A percentile compares a stretch with the other conserved stretches of the same genome.
These are phyloP conservation scores for Leptosomus discolor DNA, from an alignment of 2,113 vertebrate species.

Conservation along the genomic window DNA sequence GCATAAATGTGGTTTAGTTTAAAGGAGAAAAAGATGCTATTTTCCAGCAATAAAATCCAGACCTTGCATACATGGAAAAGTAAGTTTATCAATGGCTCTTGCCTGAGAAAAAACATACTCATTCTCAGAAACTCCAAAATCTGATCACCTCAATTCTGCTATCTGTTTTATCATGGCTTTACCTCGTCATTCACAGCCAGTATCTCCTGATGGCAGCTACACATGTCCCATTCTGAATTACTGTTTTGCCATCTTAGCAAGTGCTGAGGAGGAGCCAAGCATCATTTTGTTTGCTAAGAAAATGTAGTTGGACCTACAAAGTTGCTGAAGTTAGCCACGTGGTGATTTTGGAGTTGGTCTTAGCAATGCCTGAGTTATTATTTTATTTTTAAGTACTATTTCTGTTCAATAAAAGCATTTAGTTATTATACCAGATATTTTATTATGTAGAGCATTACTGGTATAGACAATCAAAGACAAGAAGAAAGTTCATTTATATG, in stretches of 20 bases:
- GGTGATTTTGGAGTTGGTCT: not conserved
- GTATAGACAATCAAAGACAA: not conserved
- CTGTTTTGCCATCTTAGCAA: not conserved
- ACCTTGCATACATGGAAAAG: not conserved
- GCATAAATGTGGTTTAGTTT: not conserved
- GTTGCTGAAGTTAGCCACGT: not conserved
- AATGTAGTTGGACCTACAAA: not conserved
- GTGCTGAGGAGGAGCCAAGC: not conserved
- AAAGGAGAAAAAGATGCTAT: not conserved
- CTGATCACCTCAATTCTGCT: not conserved
- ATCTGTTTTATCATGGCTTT: not conserved
- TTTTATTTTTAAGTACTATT: too few species aligned
- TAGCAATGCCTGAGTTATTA: not conserved
- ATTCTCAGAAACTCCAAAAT: not conserved
- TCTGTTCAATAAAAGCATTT: not conserved
- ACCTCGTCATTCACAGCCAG: not conserved
- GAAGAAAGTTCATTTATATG: not conserved
- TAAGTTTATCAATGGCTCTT: not conserved
- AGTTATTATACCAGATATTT: not conserved
- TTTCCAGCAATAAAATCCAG: not conserved
- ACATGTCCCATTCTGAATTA: not conserved
- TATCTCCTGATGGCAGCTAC: not conserved
- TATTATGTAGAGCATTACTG: not conserved
- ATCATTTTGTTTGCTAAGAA: not conserved
- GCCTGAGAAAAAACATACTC: not conserved